Base-by-base conservation (phyloP, 2,888 invertebrate species). In the Leucozona laternaria region DNA sequence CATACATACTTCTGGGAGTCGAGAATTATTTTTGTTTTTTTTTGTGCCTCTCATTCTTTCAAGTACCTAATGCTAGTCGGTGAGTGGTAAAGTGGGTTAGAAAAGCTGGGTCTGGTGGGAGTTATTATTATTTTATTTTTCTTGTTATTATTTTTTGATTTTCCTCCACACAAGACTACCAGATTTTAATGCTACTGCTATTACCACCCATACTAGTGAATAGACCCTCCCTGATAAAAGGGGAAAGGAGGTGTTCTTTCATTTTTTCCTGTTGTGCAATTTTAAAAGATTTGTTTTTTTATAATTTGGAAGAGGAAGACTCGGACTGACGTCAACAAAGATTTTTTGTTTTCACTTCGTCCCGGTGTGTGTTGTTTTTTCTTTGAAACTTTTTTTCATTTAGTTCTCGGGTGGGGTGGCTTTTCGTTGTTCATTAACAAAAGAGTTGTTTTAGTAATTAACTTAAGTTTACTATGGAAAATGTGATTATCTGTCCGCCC, bases 311-410 rank as follows among this genome's bases (percentile, higher is more conserved):
- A 77, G 72, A 68, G 37, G 22, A 50, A 31, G 28, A 77, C n/a
- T n/a, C n/a, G n/a, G n/a, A n/a, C 76, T 85, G 85, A 85, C 85
- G 85, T 85, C 85, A 85, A 62, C 72, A 20, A 2, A 20, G 48
- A 20, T 45, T 62, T 70, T 28, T 60, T 40, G 22, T n/a, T 43
- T 62, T 17, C 7, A 17, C 13, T 64, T 22, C 6, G 0, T 50
- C 45, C 60, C 84, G 76, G 80, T 73, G 55, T 71, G 72, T 66
- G 58, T 60, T 45, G n/a, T 60, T 37, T 34, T 40, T 45, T 64
- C 2, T 45, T 48, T 31, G 1, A 25, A 2, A 25, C 0, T 25
- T 66, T 66, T 66, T 66, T 48, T 28, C 31, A 11, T 48, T 66
- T 20, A 34, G 6, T 22, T 50, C n/a, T 68, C 13, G 48, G 66